These are phyloP conservation scores for Lampropteryx suffumata DNA, from an alignment of 2,888 invertebrate genomes.

Conservation along the genomic window DNA sequence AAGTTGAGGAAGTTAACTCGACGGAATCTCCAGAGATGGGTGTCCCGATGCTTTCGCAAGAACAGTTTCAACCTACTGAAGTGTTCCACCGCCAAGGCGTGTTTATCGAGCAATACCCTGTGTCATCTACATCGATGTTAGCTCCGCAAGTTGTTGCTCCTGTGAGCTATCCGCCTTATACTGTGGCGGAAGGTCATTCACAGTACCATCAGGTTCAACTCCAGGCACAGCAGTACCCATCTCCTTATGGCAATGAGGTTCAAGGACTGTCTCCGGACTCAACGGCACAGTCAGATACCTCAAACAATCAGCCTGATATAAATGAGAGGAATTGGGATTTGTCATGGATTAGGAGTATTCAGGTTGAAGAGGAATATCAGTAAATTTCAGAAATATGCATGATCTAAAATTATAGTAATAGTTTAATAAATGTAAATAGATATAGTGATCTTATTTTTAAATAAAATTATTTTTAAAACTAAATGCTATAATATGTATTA, in stretches of 20 bases:
- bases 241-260: constrained; percentile 32
- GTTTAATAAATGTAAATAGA: constrained; percentile 1
- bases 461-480: no score
- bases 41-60: constrained; percentile 38
- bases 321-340: constrained; percentile 53
- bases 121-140: constrained; percentile 33
- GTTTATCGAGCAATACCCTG: constrained; percentile 47
- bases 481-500: no score
- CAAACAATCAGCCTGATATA: constrained; percentile 31
- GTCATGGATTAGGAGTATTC: constrained; percentile 60
- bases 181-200: constrained; percentile 33
- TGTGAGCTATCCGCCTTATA: constrained; percentile 37
- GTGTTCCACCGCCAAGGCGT: constrained; percentile 39
- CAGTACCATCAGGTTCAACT: constrained; percentile 39
- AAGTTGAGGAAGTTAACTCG: constrained; percentile 52
- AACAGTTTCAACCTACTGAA: constrained; percentile 40
- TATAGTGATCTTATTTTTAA: not conserved
- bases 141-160: constrained; percentile 29
- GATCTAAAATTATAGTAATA: not conserved
- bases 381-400: constrained; percentile 24
- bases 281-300: constrained; percentile 28
- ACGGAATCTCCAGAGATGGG: constrained; percentile 48
- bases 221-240: constrained; percentile 40
- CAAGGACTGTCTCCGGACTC: constrained; percentile 35
- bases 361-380: constrained; percentile 48